Percentiles rank a stretch among this genome's conserved stretches.
These are phyloP conservation scores for Pantelozetes paolii DNA, from an alignment of 2,888 invertebrate genomes.

Conservation along the genomic window DNA sequence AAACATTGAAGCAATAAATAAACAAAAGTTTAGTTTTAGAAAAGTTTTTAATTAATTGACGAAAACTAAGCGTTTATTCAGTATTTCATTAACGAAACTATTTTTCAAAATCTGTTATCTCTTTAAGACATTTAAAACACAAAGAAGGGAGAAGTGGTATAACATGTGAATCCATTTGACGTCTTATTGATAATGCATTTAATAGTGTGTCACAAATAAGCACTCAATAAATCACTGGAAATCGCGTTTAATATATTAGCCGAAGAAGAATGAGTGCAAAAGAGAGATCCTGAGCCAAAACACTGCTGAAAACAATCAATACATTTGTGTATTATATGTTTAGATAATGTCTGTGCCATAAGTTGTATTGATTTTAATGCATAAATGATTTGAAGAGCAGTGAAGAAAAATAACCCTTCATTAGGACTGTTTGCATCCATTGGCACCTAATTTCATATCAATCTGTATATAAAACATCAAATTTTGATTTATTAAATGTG, in stretches of 20 bases:
- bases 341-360: conserved; percentile 5
- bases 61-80: not conserved
- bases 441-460: not conserved
- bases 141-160: not conserved
- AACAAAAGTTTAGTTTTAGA: not conserved
- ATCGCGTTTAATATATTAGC: conserved; percentile 14
- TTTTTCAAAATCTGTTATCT: too few relatives aligned
- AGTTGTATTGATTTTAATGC: not conserved
- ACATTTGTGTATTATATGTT: conserved; percentile 7
- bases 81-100: too few relatives aligned
- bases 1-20: not conserved
- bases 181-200: conserved; percentile 22
- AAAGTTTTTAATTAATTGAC: conserved; percentile 2
- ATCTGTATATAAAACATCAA: not conserved
- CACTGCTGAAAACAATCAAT: conserved; percentile 7
- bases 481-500: not conserved
- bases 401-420: not conserved
- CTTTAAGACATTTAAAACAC: too few relatives aligned
- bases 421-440: not conserved
- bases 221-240: conserved; percentile 16
- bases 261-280: not conserved
- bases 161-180: conserved; percentile 21
- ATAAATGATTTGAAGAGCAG: conserved; percentile 12
- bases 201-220: conserved; percentile 16
- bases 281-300: not conserved